Percentiles rank a stretch among this genome's conserved stretches.
phyloP scores from a whole-genome alignment of 2,797 vertebrate genomes.

The Pagetopsis macropterus region DNA sequence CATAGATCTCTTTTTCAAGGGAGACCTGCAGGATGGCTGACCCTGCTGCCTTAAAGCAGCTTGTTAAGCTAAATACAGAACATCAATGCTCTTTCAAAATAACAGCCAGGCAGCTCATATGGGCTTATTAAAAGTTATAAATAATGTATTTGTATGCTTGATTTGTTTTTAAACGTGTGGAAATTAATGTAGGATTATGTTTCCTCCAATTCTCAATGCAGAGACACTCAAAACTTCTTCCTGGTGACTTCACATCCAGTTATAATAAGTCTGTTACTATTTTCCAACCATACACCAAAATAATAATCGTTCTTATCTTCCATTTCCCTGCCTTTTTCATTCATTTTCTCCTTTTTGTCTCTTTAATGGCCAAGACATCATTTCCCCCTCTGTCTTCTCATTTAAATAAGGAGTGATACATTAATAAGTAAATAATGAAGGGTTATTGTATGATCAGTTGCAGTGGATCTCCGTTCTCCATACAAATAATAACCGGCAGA shows the following conservation, averaged over 20 bases:
- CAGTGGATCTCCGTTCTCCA: constrained; percentile 9
- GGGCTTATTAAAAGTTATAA: constrained; percentile 25
- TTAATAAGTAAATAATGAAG: constrained; percentile 19
- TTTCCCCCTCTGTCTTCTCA: neutral
- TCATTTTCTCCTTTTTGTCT: neutral
- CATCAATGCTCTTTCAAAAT: constrained; percentile 42
- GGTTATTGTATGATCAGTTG: constrained; percentile 30
- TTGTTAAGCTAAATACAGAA: constrained; percentile 36
- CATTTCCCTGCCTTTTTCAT: too few relatives aligned
- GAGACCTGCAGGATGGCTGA: constrained; percentile 46
- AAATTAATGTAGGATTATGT: neutral
- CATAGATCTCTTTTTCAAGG: too few relatives aligned
- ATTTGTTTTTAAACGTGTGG: constrained; percentile 13
- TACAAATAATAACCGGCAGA: constrained; percentile 21
- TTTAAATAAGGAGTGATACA: constrained; percentile 23
- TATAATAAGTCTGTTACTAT: too few relatives aligned
- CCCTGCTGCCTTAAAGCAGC: constrained; percentile 34
- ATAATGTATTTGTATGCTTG: neutral
- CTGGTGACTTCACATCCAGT: too few relatives aligned
- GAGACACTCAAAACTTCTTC: neutral
- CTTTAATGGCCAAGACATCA: neutral
- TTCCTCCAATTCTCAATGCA: neutral
- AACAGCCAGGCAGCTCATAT: constrained; percentile 39
- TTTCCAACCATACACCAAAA: constrained; percentile 1
- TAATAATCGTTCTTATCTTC: neutral